Evolutionary conservation across 2,113 vertebrate species (phyloP).

Genomic region (Pteruthius melanotis): DNA sequence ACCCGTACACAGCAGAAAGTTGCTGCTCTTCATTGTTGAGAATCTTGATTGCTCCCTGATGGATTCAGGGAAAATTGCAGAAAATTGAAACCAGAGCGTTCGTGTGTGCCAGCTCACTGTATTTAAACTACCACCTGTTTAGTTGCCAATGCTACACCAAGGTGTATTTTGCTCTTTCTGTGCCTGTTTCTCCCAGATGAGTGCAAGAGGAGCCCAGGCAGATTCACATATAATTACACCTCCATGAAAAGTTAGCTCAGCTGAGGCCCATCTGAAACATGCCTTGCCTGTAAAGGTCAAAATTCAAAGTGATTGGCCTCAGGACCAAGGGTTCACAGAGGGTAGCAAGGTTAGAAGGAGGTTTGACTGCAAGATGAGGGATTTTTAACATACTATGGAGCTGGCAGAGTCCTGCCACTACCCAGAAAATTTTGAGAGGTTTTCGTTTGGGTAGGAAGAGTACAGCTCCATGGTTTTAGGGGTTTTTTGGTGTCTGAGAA

Average conservation of each 20-base stretch:
- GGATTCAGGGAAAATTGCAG: not conserved
- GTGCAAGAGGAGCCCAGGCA: not conserved
- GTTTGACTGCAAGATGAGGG: not conserved
- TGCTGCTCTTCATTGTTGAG: not conserved
- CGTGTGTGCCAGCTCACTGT: not conserved
- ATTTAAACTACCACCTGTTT: not conserved
- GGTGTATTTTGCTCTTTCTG: not conserved
- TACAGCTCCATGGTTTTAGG: not conserved
- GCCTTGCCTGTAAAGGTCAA: not conserved
- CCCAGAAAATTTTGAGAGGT: not conserved
- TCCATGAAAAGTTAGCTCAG: not conserved
- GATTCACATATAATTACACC: not conserved
- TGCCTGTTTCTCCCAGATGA: not conserved
- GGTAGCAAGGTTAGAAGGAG: not conserved
- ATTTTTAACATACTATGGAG: not conserved
- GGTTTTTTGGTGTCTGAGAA: not conserved
- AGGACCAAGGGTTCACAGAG: not conserved
- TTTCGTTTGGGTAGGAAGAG: not conserved
- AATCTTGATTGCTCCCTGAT: not conserved
- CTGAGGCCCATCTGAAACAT: not conserved
- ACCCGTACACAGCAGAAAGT: not conserved
- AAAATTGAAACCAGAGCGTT: not conserved
- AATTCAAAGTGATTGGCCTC: not conserved
- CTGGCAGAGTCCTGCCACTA: not conserved
- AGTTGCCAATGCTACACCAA: not conserved